Evolutionary conservation across 2,888 invertebrate species (phyloP).

Genomic region (Rhopalosiphum nymphaeae): DNA sequence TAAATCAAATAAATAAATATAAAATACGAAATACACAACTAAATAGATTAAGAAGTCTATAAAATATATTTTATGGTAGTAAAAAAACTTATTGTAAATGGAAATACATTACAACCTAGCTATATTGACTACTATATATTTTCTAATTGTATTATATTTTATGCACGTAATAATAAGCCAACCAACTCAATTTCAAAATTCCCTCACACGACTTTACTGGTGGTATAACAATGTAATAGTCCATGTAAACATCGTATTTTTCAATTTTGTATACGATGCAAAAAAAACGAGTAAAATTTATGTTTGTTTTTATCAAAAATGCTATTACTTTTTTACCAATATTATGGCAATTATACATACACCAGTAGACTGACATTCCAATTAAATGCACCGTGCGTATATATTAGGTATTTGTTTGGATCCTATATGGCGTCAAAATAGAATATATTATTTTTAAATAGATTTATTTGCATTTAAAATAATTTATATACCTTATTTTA

Average conservation of each 20-base stretch:
- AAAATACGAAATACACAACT: background rate
- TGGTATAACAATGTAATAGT: background rate
- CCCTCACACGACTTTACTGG: background rate
- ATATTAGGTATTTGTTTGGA: background rate
- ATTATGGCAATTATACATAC: background rate
- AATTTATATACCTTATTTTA: background rate
- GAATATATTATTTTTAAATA: conserved; percentile 11
- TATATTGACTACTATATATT: background rate
- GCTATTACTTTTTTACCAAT: background rate
- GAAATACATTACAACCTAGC: background rate
- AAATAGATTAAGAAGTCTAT: background rate
- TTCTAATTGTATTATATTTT: background rate
- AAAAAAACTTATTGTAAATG: background rate
- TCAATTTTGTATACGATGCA: background rate
- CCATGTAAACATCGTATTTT: background rate
- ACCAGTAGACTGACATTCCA: background rate
- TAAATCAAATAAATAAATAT: background rate
- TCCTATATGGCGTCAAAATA: background rate
- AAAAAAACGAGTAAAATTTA: background rate
- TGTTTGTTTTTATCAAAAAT: background rate
- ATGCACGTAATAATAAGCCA: background rate
- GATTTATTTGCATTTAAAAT: conserved; percentile 6
- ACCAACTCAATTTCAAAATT: background rate
- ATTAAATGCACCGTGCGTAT: background rate
- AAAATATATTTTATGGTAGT: background rate